A percentile compares a stretch with the other conserved stretches of the same genome.
Conservation (phyloP, 2,797 vertebrate genomes). For the Pangasius mekongensis region DNA sequence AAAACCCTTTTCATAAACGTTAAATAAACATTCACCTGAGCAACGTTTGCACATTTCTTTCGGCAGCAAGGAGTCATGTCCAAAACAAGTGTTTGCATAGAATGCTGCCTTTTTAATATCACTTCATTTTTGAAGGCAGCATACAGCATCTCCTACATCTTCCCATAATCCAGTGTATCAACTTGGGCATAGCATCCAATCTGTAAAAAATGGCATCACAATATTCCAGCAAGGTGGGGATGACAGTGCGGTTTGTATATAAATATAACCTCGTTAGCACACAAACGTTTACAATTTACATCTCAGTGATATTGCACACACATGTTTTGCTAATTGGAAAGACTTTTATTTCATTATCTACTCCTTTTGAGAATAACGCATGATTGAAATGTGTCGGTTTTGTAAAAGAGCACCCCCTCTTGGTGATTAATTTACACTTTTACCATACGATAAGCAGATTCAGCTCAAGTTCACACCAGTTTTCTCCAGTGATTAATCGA, state of each 20-base stretch:
- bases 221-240: not conserved
- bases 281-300: not conserved
- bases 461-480: not conserved
- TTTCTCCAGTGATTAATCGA: slow-evolving; percentile 1
- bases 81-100: not conserved
- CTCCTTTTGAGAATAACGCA: not conserved
- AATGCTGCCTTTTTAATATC: not conserved
- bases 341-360: not conserved
- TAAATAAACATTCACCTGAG: not conserved
- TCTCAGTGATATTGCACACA: not conserved
- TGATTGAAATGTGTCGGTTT: not conserved
- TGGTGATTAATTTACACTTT: slow-evolving; percentile 3
- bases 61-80: not conserved
- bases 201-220: not conserved
- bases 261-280: not conserved
- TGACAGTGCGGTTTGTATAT: not conserved
- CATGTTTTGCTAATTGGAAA: not conserved
- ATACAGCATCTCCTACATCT: no score
- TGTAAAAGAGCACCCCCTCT: slow-evolving; percentile 12
- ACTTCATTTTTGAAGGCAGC: not conserved
- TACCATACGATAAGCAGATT: not conserved
- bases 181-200: not conserved
- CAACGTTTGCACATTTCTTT: not conserved
- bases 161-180: not conserved
- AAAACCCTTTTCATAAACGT: not conserved